These are phyloP conservation scores for Haliclona indistincta DNA, from an alignment of 37 sponge, comb jelly and placozoan species.

Conservation along the genomic window DNA sequence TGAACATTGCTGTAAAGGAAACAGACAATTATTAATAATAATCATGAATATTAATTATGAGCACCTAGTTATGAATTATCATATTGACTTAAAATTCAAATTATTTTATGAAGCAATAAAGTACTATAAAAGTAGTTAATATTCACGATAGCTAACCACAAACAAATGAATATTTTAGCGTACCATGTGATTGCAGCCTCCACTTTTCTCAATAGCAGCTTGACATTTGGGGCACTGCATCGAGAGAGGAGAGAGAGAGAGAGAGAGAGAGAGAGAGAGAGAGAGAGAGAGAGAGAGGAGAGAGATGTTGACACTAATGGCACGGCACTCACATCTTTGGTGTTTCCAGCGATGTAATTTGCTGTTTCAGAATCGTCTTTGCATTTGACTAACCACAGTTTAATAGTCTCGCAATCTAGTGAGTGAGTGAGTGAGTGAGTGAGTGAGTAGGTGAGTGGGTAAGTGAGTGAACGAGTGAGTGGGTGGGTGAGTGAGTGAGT, in stretches of 20 bases:
- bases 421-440: background rate
- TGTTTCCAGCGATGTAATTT: constrained; percentile 86
- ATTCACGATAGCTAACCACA: too few relatives aligned
- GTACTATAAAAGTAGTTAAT: too few relatives aligned
- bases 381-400: constrained; percentile 76
- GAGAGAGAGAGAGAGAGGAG: background rate
- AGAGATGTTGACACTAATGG: background rate
- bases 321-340: constrained; percentile 75
- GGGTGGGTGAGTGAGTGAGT: background rate
- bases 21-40: too few relatives aligned
- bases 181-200: constrained; percentile 96
- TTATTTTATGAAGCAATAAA: constrained; percentile 5
- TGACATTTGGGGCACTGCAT: constrained; percentile 88
- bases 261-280: background rate
- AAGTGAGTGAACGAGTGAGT: background rate
- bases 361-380: constrained; percentile 88
- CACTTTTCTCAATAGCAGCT: constrained; percentile 88
- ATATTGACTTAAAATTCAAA: too few relatives aligned
- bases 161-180: too few relatives aligned
- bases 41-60: too few relatives aligned
- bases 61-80: too few relatives aligned
- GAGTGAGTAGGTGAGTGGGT: too few relatives aligned
- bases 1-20: constrained; percentile 32
- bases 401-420: constrained; percentile 60
- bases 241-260: background rate